A percentile compares a stretch with the other conserved stretches of the same genome.
phyloP scores from a whole-genome alignment of 2,888 invertebrate genomes.

The Sisyra terminalis region DNA sequence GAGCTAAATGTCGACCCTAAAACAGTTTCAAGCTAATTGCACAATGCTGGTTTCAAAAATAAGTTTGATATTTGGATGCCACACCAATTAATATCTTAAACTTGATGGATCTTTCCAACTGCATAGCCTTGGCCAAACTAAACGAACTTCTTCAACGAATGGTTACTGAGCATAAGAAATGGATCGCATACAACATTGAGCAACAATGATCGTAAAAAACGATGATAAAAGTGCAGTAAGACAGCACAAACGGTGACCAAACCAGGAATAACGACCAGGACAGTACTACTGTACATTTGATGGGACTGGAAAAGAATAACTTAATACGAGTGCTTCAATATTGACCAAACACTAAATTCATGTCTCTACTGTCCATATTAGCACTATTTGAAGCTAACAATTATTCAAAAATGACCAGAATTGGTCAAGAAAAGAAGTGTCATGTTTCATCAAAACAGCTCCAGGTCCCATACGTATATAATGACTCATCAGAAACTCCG shows the following conservation, averaged over 20 bases:
- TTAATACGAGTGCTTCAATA: conserved; percentile 12
- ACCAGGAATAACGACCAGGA: conserved; percentile 11
- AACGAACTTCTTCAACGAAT: conserved; percentile 1
- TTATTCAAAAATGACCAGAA: conserved; percentile 9
- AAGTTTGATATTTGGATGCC: conserved; percentile 2
- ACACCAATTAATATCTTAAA: background rate
- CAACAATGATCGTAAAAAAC: conserved; percentile 13
- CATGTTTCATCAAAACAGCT: conserved; percentile 12
- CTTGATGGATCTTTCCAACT: background rate
- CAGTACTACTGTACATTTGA: conserved; percentile 14
- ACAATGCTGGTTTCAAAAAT: conserved; percentile 12
- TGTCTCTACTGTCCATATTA: conserved; percentile 14
- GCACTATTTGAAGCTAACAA: conserved; percentile 11
- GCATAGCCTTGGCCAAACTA: background rate
- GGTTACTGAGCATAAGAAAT: conserved; percentile 11
- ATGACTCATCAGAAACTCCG: conserved; percentile 14
- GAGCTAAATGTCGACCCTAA: conserved; percentile 11
- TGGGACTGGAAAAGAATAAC: conserved; percentile 14
- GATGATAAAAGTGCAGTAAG: conserved; percentile 12
- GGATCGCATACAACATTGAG: conserved; percentile 12
- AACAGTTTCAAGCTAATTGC: conserved; percentile 13
- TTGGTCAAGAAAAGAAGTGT: conserved; percentile 10
- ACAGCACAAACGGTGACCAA: conserved; percentile 13
- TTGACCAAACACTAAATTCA: conserved; percentile 12
- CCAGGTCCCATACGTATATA: conserved; percentile 9